Evolutionary conservation across 2,113 vertebrate species (phyloP), one percentile per base, ranked within the genome.

Genomic region (Numenius arquata): DNA sequence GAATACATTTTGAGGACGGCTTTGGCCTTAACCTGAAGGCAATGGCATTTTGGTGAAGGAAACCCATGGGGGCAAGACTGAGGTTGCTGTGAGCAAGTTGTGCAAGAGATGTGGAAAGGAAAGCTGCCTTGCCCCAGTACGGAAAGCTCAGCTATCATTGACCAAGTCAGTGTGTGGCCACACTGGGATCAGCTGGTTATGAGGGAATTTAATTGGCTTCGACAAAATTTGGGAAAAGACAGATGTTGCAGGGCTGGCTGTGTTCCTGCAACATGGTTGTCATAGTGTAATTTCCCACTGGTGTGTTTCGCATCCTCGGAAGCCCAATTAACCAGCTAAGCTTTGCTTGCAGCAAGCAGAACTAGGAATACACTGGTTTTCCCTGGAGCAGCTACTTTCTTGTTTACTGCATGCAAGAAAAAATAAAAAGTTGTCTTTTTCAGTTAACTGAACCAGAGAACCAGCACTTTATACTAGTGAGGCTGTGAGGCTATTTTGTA

Each of bases 181-280:
- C 76, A 38, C 3, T 87, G 87, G 80, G 88, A 93, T 67, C 87
- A 93, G 81, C 45, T 97, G 91, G 38, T 83, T 96, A 79, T 90
- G 63, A 82, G 17, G 78, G 52, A 92, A 66, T 89, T 92, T 92
- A 94, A 95, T 90, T 84, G 41, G 52, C 30, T 82, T 90, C 2
- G 2, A 73, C 76, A 90, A 89, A 91, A 68, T 93, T 94, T 95
- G 53, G 55, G 73, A 83, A 83, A 95, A 95, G 92, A 89, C 95
- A 97, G 93, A 88, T 97, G 89, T 93, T 93, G 68, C 61, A 83
- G 58, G n/a, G 62, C 89, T 96, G 93, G 76, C 84, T 92, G 55
- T 79, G 56, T 40, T 96, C 87, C 87, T 87, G 66, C 85, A 94
- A 78, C 0, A 6, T 55, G 88, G 90, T 71, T 89, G 91, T 67